phyloP scores from a whole-genome alignment of 2,797 vertebrate species.

The Chromis chromis region DNA sequence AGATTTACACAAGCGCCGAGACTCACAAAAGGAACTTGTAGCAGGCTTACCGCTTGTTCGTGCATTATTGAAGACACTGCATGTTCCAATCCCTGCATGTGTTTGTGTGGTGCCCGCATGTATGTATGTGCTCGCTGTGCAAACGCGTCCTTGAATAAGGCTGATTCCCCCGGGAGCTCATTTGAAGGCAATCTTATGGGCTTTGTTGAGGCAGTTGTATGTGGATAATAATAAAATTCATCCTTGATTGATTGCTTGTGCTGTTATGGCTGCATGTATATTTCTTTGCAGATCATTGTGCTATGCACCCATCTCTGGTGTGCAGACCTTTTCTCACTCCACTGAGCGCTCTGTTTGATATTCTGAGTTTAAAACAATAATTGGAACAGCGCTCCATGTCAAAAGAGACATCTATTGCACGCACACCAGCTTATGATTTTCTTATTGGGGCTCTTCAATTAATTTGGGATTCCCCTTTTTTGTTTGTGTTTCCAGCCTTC shows the following conservation, averaged over 20 bases:
- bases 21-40: conserved; percentile 36
- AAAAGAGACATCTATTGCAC: conserved; percentile 42
- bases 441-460: conserved; percentile 21
- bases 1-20: conserved; percentile 45
- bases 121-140: background rate
- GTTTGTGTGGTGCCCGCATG: conserved; percentile 12
- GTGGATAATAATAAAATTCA: conserved; percentile 45
- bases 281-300: conserved; percentile 48
- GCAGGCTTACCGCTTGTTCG: conserved; percentile 7
- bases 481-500: conserved; percentile 40
- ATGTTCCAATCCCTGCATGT: conserved; percentile 13
- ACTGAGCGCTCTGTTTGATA: conserved; percentile 39
- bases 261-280: conserved; percentile 32
- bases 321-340: conserved; percentile 25
- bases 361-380: conserved; percentile 42
- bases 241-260: conserved; percentile 42
- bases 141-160: conserved; percentile 31
- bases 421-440: conserved; percentile 19
- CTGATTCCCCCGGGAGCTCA: conserved; percentile 41
- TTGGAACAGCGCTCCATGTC: conserved; percentile 45
- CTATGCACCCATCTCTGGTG: conserved; percentile 18
- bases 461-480: conserved; percentile 33
- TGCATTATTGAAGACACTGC: conserved; percentile 1
- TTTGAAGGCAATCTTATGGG: conserved; percentile 49
- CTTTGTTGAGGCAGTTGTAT: conserved; percentile 29